phyloP scores from a whole-genome alignment of 1,140 invertebrate species.

The Cyclina sinensis region DNA sequence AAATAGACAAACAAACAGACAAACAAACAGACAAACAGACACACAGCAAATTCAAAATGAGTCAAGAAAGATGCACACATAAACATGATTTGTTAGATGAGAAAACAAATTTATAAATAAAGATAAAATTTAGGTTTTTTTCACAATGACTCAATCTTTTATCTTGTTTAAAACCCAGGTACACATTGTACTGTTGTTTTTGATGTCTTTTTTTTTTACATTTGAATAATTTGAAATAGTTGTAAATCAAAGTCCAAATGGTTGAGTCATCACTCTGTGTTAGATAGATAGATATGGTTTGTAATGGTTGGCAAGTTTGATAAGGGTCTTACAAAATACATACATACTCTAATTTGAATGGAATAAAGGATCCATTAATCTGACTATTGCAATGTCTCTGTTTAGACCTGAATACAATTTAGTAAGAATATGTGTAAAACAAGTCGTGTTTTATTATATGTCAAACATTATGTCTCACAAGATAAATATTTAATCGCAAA shows the following conservation, averaged over 20 bases:
- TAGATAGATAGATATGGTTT: neutral
- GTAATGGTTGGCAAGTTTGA: too few relatives aligned
- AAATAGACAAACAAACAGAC: too few relatives aligned
- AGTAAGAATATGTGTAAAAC: slow-evolving; percentile 10
- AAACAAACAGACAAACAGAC: too few relatives aligned
- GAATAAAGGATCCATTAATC: slow-evolving; percentile 16
- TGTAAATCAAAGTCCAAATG: slow-evolving; percentile 25
- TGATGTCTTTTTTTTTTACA: neutral
- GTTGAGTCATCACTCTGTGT: slow-evolving; percentile 10
- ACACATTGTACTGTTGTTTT: too few relatives aligned
- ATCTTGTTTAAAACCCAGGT: too few relatives aligned
- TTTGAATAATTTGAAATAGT: slow-evolving; percentile 8
- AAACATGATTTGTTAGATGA: too few relatives aligned
- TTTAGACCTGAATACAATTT: neutral
- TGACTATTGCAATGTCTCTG: neutral
- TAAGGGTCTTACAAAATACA: neutral
- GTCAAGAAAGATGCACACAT: too few relatives aligned
- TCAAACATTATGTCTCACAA: slow-evolving; percentile 11
- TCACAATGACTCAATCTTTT: too few relatives aligned
- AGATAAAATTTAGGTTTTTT: too few relatives aligned
- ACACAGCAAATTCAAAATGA: too few relatives aligned
- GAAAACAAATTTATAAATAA: too few relatives aligned
- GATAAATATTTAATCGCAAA: slow-evolving; percentile 54
- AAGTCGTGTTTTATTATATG: neutral
- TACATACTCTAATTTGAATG: slow-evolving; percentile 1